A percentile compares a stretch with the other conserved stretches of the same genome.
Conservation (phyloP, 2,797 vertebrate species). For the Meda fulgida region DNA sequence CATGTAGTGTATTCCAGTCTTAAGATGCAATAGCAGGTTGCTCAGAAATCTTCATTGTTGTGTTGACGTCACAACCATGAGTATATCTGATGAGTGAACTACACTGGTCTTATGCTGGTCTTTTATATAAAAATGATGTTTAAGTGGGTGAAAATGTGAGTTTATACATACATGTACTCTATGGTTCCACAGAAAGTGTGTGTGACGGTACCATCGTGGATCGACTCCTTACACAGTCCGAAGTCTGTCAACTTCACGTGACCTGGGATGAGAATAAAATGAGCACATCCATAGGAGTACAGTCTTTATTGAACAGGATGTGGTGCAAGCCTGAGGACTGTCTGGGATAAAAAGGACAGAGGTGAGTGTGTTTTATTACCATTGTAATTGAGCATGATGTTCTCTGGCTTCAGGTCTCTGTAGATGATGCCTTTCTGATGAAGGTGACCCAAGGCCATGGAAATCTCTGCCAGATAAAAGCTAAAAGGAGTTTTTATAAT, state of each 20-base stretch:
- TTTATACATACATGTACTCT: slow-evolving; percentile 88
- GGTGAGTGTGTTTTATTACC: slow-evolving; percentile 74
- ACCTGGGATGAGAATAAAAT: slow-evolving; percentile 69
- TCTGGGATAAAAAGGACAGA: slow-evolving; percentile 15
- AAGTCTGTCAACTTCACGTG: slow-evolving; percentile 91
- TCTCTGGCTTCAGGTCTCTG: slow-evolving; percentile 85
- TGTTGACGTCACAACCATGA: background rate
- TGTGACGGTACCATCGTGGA: slow-evolving; percentile 89
- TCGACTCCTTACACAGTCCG: slow-evolving; percentile 90
- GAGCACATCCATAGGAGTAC: background rate
- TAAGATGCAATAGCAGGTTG: background rate
- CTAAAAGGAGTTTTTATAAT: slow-evolving; percentile 61
- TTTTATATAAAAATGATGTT: background rate
- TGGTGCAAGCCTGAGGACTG: background rate
- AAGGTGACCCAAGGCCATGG: slow-evolving; percentile 89
- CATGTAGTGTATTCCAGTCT: background rate
- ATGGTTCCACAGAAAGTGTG: slow-evolving; percentile 93
- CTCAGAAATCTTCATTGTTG: background rate
- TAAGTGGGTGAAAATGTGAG: background rate
- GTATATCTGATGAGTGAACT: background rate
- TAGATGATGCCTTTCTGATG: slow-evolving; percentile 90
- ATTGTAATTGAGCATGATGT: slow-evolving; percentile 90
- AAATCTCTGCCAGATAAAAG: slow-evolving; percentile 92
- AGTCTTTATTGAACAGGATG: background rate
- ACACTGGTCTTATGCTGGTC: background rate